Percentiles rank a stretch among this genome's conserved stretches.
Conservation (phyloP, 1,140 invertebrate species). For the Nomia melanderi region DNA sequence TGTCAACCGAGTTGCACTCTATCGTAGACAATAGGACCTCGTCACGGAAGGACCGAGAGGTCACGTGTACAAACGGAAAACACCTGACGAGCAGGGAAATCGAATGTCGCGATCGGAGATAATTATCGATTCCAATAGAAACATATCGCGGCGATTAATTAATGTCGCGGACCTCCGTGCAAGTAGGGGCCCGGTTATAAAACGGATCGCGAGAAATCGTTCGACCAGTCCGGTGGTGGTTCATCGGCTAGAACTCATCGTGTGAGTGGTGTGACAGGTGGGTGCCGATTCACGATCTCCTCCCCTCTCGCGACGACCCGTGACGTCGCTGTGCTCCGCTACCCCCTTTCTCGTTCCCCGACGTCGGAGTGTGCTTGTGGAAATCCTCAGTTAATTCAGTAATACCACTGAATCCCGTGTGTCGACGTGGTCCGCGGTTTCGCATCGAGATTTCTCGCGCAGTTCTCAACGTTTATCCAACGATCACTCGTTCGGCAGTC, state of each 20-base stretch:
- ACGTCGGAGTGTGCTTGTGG: neutral
- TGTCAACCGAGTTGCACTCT: no score
- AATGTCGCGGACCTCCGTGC: constrained; percentile 33
- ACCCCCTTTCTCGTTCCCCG: no score
- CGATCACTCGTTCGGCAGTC: no score
- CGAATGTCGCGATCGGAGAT: neutral
- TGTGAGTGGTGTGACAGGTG: constrained; percentile 60
- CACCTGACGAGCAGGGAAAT: neutral
- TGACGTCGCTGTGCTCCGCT: no score
- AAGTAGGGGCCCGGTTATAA: constrained; percentile 71
- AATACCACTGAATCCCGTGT: neutral
- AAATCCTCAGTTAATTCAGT: neutral
- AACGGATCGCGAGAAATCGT: constrained; percentile 54
- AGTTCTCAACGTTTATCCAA: no score
- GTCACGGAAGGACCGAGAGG: no score
- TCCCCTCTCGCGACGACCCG: neutral
- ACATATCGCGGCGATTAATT: constrained; percentile 59
- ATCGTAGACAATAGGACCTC: no score
- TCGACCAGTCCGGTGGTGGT: constrained; percentile 74
- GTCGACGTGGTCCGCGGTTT: neutral
- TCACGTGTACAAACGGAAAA: neutral
- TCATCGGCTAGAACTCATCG: constrained; percentile 66
- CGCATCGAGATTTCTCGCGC: neutral
- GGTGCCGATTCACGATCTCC: constrained; percentile 38
- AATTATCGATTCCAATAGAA: constrained; percentile 72